Percentiles rank a stretch among this genome's conserved stretches.
Conservation (phyloP, 2,888 invertebrate genomes). For the Eulithis testata region DNA sequence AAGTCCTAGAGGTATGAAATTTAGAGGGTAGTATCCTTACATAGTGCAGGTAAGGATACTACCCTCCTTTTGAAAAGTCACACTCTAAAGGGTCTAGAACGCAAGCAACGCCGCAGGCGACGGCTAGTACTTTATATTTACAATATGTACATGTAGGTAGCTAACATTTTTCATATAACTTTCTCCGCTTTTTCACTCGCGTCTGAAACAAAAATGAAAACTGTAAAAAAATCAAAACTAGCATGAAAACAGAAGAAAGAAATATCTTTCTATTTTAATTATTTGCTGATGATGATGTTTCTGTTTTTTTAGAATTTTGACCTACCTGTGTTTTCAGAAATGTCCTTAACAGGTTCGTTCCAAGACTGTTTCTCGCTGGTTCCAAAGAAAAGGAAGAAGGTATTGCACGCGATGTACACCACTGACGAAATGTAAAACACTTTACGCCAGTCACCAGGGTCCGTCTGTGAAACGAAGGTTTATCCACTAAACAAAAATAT, state of each 20-base stretch:
- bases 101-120: too few relatives aligned
- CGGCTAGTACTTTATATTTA: not conserved
- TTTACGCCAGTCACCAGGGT: conserved; percentile 87
- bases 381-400: conserved; percentile 88
- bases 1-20: too few relatives aligned
- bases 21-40: too few relatives aligned
- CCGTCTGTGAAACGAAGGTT: conserved; percentile 45
- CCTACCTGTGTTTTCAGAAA: not conserved
- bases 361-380: conserved; percentile 88
- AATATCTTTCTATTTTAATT: too few relatives aligned
- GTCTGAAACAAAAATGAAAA: not conserved
- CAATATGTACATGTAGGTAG: not conserved
- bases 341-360: conserved; percentile 81
- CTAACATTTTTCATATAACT: not conserved
- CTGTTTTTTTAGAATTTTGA: not conserved
- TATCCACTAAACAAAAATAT: too few relatives aligned
- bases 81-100: too few relatives aligned
- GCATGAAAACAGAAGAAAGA: too few relatives aligned
- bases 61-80: too few relatives aligned
- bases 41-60: too few relatives aligned
- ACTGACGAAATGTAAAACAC: conserved; percentile 90
- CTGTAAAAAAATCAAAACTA: too few relatives aligned
- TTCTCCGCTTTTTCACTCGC: not conserved
- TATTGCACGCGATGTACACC: conserved; percentile 87
- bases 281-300: too few relatives aligned